A percentile compares a stretch with the other conserved stretches of the same genome.
These are phyloP conservation scores for Sesia bembeciformis DNA, from an alignment of 2,888 invertebrate species.

Conservation along the genomic window DNA sequence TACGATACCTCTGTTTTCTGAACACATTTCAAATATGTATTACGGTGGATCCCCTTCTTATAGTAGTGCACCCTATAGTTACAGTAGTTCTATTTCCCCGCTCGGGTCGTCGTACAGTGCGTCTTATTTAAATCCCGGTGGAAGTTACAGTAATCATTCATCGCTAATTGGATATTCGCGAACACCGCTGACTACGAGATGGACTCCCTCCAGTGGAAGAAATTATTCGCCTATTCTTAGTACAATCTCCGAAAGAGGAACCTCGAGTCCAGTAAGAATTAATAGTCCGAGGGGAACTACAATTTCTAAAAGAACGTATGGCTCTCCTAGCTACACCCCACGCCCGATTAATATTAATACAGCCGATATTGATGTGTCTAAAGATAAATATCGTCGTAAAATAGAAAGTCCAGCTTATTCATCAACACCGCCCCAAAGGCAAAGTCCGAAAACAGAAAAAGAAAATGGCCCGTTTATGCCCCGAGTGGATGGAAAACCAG, in stretches of 20 bases:
- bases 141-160: conserved; percentile 62
- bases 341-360: conserved; percentile 86
- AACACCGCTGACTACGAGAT: conserved; percentile 47
- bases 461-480: conserved; percentile 59
- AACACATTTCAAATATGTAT: conserved; percentile 77
- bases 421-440: conserved; percentile 20
- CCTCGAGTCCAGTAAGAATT: conserved; percentile 50
- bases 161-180: conserved; percentile 74
- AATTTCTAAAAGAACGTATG: conserved; percentile 64
- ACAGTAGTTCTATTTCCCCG: conserved; percentile 56
- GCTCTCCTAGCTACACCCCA: conserved; percentile 56
- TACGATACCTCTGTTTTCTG: conserved; percentile 80
- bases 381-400: conserved; percentile 73
- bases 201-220: conserved; percentile 47
- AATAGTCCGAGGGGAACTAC: conserved; percentile 58
- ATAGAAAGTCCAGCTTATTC: conserved; percentile 12
- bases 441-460: conserved; percentile 35
- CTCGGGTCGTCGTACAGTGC: conserved; percentile 59
- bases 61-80: conserved; percentile 58
- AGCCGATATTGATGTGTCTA: conserved; percentile 89
- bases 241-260: conserved; percentile 76
- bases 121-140: conserved; percentile 66
- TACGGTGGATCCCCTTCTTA: conserved; percentile 66
- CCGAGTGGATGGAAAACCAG: conserved; percentile 57
- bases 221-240: conserved; percentile 83